phyloP scores from a whole-genome alignment of 2,797 vertebrate species.

The Rachycentron canadum region DNA sequence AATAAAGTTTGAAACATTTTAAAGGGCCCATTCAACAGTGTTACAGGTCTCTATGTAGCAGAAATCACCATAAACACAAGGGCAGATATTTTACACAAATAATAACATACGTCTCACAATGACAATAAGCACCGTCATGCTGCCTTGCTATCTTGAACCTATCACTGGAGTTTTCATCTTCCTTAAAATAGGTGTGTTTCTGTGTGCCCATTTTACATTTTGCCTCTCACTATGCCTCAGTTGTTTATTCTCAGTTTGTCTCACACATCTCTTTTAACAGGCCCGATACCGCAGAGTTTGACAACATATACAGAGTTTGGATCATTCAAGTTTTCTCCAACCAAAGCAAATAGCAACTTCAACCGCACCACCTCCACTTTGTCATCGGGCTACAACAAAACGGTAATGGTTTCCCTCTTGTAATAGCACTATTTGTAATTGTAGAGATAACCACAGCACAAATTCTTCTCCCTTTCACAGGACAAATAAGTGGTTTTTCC shows the following conservation, averaged over 20 bases:
- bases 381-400: conserved; percentile 46
- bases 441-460: not conserved
- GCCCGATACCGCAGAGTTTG: not conserved
- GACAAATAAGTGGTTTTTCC: not conserved
- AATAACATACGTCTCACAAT: not conserved
- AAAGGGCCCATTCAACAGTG: not conserved
- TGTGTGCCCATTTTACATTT: no score
- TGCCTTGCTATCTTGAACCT: no score
- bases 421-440: not conserved
- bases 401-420: conserved; percentile 64
- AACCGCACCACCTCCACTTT: conserved; percentile 29
- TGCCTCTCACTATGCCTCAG: no score
- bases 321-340: conserved; percentile 75
- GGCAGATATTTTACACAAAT: not conserved
- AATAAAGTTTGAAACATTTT: not conserved
- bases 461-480: not conserved
- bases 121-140: not conserved
- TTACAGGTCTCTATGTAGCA: not conserved
- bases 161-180: not conserved
- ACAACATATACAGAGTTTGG: conserved; percentile 53
- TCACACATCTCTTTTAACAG: conserved; percentile 51
- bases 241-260: not conserved
- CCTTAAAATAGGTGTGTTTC: no score
- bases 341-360: conserved; percentile 61
- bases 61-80: not conserved